Evolutionary conservation across 2,797 vertebrate genomes (phyloP), one percentile per base, ranked within the genome.

Genomic region (Acomys russatus): DNA sequence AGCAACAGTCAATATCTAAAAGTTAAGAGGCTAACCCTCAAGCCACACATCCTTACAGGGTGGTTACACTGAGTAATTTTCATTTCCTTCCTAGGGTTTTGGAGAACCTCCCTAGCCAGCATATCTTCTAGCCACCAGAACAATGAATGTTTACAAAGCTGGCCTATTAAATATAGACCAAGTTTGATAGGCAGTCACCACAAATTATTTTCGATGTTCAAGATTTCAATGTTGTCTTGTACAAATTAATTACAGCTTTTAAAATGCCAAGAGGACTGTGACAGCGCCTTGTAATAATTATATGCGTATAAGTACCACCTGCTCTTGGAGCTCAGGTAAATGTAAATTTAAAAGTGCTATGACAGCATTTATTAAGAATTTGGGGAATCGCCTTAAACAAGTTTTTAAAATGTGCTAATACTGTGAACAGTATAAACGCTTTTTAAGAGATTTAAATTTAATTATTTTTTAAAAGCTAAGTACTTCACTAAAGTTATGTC

Each of bases 381-480:
- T 91, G 54, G 76, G 94, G 17, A 94, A 68, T 49, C 91, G 63
- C 91, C 9, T 76, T 76, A 88, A 7, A 56, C 11, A 96, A 68
- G 14, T 33, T 88, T 94, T 94, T 61, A 11, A 93, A 96, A 73
- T 85, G 7, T 64, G 11, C 2, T 61, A 96, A 89, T 7, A 95
- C 92, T 87, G 63, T 82, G 7, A 97, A 95, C 35, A 44, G 73
- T 70, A 28, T 86, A 59, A 90, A 93, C 85, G 20, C 30, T 74
- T 94, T 96, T 30, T 51, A 94, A 93, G 88, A 44, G 28, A n/a
- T 74, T 87, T n/a, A 70, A 70, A 95, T 77, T 87, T 35, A 73
- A 17, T 78, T 90, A 86, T 79, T 78, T 49, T 95, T 94, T 78
- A 92, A 83, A 73, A 23, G 88, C 64, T 76, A 86, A 90, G 18